Conservation (phyloP, 2,888 invertebrate species). For the Adelognathus sp. region DNA sequence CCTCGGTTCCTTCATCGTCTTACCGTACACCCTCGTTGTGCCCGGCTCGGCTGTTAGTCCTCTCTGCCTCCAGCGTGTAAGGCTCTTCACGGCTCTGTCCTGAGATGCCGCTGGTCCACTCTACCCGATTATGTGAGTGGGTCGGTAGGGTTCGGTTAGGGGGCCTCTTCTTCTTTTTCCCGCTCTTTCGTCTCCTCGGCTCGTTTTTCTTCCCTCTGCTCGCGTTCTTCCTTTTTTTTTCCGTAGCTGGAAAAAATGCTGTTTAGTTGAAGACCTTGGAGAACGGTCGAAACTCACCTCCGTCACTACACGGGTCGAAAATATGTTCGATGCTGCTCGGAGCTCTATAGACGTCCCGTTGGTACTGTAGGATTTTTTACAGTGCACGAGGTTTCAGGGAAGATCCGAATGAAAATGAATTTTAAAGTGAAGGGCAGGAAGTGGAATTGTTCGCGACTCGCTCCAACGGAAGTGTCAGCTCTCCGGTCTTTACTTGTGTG, state of each 20-base stretch:
- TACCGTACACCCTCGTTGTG: conserved; percentile 4
- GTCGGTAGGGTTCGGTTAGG: conserved; percentile 56
- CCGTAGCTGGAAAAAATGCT: not conserved
- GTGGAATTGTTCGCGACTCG: too few relatives aligned
- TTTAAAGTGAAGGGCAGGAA: not conserved
- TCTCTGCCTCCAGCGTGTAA: conserved; percentile 16
- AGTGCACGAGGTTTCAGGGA: too few relatives aligned
- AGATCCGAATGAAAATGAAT: not conserved
- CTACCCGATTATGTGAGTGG: conserved; percentile 53
- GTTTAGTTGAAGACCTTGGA: not conserved
- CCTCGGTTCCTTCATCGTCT: conserved; percentile 12
- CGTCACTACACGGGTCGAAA: not conserved
- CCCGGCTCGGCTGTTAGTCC: not conserved
- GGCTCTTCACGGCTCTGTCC: conserved; percentile 1
- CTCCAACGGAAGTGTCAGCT: too few relatives aligned
- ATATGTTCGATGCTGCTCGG: not conserved
- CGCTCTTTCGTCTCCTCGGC: not conserved
- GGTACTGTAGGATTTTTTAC: not conserved
- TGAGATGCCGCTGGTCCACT: conserved; percentile 46
- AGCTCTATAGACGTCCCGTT: not conserved
- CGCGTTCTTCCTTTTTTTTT: conserved; percentile 33
- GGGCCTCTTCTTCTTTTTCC: conserved; percentile 41
- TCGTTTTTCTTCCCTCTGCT: conserved; percentile 10
- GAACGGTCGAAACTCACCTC: not conserved
- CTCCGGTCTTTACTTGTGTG: too few relatives aligned